Percentiles rank a stretch among this genome's conserved stretches.
These are phyloP conservation scores for Nothocercus julius DNA, from an alignment of 2,113 vertebrate genomes.

Conservation along the genomic window DNA sequence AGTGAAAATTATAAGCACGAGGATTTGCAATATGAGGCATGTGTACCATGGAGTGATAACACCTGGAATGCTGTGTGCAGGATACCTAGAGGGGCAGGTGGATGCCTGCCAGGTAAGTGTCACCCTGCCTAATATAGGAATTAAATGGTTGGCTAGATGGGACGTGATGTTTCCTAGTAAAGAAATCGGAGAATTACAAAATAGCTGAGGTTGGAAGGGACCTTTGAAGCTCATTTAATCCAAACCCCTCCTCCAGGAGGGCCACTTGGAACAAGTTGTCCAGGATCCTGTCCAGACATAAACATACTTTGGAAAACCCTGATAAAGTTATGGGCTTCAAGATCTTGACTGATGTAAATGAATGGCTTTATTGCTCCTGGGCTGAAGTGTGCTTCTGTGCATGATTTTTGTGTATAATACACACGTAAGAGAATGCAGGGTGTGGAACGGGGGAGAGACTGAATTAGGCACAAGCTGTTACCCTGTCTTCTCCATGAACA, in stretches of 20 bases:
- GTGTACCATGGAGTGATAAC: slow-evolving; percentile 76
- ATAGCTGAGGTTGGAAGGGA: not conserved
- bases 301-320: not conserved
- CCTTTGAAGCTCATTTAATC: not conserved
- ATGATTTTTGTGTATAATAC: not conserved
- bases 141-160: not conserved
- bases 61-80: slow-evolving; percentile 90
- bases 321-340: not conserved
- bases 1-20: slow-evolving; percentile 89
- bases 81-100: slow-evolving; percentile 83
- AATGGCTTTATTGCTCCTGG: not conserved
- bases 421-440: not conserved
- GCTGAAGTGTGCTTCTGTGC: not conserved
- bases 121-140: not conserved
- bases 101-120: slow-evolving; percentile 92
- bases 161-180: not conserved
- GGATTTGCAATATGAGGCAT: slow-evolving; percentile 77
- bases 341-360: not conserved
- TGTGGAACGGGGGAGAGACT: not conserved
- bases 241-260: not conserved
- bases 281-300: not conserved
- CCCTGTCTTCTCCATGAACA: not conserved
- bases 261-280: not conserved
- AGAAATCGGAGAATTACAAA: not conserved
- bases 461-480: not conserved